Evolutionary conservation across 2,113 vertebrate species (phyloP), one percentile per base, ranked within the genome.

Genomic region (Anguilla japonica): DNA sequence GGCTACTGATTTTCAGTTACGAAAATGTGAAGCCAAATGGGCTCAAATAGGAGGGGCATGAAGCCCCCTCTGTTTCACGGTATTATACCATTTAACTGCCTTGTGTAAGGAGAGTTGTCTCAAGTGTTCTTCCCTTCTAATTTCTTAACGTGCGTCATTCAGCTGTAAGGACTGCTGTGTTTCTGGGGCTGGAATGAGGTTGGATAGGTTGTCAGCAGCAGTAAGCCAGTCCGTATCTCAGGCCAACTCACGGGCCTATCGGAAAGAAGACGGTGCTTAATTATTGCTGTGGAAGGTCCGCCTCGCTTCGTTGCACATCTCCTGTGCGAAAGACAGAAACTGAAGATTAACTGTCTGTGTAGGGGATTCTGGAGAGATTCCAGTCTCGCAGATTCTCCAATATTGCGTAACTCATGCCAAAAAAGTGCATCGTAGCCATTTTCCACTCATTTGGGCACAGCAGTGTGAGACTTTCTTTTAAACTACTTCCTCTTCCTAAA

Each of bases 211-310:
- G 67, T 75, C 67, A 75, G n/a, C 71, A 7, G 71, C 71, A 34
- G 29, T 75, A 75, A 75, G 71, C 71, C n/a, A 75, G 71, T 75
- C 26, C 71, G 13, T 75, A 75, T 75, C 71, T 75, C 71, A 75
- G 26, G 71, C 71, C 34, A 34, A 75, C 71, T 75, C 71, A 75
- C 34, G 71, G 71, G n/a, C 71, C 71, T 75, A 75, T 34, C 71
- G 34, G 26, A 75, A 34, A 75, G 71, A 26, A 3, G 60, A 67
- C 60, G 26, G 60, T 34, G 11, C 71, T 75, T 75, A 75, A 75
- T 75, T 75, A 75, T 75, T 75, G 9, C 71, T 34, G 71, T 34
- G 71, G 71, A 75, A 0, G 71, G 71, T 34, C 71, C 29, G 8
- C 71, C 26, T n/a, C n/a, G 29, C 71, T 75, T n/a, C 71, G 26